Evolutionary conservation across 2,797 vertebrate genomes (phyloP), one percentile per base, ranked within the genome.

Genomic region (Gymnodraco acuticeps): DNA sequence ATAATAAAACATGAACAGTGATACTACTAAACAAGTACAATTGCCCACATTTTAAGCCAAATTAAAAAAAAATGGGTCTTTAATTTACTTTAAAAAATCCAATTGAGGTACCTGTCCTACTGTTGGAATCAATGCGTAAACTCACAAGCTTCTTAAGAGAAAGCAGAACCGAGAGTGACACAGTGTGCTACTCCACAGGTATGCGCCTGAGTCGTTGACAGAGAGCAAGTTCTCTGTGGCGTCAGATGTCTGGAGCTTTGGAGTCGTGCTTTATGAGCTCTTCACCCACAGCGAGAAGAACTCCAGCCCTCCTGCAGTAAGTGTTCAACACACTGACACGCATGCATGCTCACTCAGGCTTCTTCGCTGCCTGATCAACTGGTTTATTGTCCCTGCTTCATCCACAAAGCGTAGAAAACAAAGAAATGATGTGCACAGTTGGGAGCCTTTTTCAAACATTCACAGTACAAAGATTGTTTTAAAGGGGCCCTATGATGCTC

Each of bases 211-310:
- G 87, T 99, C 98, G 7, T 77, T 99, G 88, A 98, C 96, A 2
- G 98, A 99, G 87, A 99, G 97, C 87, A 99, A 96, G 88, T 99
- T 99, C 93, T 99, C 98, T 19, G 97, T 99, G 87, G 96, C 96
- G 1, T 99, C 98, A 8, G 98, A 99, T 61, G 94, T 99, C 54
- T 99, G 98, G 98, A 99, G 98, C 78, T 99, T 99, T 81, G 98
- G 98, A 63, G 98, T 99, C 27, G 97, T 99, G 68, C 93, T 99
- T 0, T 99, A 99, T 73, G 98, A 99, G 86, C 97, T 99, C 64
- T 99, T 98, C 92, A 99, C 97, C 0, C 97, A 97, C 80, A 98
- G 98, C 70, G 96, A 98, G 89, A 99, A 99, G 88, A 97, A 94
- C 92, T 96, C 96, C 93, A 99, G 98, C 75, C 98, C 98, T 51